Evolutionary conservation across 1,140 invertebrate genomes (phyloP).

Genomic region (Trichonephila inaurata): DNA sequence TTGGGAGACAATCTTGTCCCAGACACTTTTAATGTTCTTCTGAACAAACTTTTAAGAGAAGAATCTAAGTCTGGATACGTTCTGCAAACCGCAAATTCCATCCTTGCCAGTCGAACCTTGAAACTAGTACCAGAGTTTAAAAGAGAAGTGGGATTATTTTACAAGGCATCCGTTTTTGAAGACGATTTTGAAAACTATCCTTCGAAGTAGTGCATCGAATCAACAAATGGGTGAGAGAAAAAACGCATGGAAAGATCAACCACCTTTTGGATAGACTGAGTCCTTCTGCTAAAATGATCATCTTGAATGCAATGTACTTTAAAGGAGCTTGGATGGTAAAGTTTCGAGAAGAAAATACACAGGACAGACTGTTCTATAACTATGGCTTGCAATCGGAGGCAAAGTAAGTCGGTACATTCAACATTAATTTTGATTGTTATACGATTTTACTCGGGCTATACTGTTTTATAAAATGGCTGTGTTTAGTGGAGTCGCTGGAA

Average conservation of each 20-base stretch:
- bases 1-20: neutral
- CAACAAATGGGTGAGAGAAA: conserved; percentile 77
- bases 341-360: conserved; percentile 76
- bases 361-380: conserved; percentile 70
- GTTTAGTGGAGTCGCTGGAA: too few relatives aligned
- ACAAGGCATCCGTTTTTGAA: neutral
- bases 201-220: conserved; percentile 1
- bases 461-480: too few relatives aligned
- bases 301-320: conserved; percentile 80
- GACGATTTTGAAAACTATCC: conserved; percentile 67
- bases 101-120: neutral
- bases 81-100: neutral
- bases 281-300: conserved; percentile 75
- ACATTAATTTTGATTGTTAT: too few relatives aligned
- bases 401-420: neutral
- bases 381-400: conserved; percentile 82
- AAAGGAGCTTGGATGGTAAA: conserved; percentile 78
- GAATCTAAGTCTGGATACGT: neutral
- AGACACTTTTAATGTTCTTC: neutral
- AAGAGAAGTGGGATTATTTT: neutral
- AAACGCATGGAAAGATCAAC: conserved; percentile 78
- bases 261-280: conserved; percentile 77
- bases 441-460: too few relatives aligned
- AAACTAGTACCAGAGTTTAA: neutral
- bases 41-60: neutral